Percentiles rank a stretch among this genome's conserved stretches.
Evolutionary conservation across 2,797 vertebrate species (phyloP).

Genomic region (Falco novaeseelandiae): DNA sequence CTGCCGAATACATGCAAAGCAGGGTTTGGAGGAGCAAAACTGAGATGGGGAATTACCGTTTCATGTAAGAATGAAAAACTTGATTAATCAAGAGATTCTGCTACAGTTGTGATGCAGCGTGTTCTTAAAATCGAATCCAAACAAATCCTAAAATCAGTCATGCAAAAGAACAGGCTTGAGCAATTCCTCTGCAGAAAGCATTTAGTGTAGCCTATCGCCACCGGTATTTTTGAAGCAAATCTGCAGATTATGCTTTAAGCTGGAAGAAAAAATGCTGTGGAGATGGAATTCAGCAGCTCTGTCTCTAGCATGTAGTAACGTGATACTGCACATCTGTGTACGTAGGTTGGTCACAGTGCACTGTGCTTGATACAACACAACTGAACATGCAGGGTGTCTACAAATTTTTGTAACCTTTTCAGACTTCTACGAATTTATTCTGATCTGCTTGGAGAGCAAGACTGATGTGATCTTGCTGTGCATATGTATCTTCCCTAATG

Average conservation of each 20-base stretch:
- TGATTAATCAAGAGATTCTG: conserved; percentile 31
- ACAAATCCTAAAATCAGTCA: not conserved
- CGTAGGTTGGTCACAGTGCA: not conserved
- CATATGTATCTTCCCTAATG: not conserved
- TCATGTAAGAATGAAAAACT: not conserved
- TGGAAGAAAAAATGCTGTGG: conserved; percentile 15
- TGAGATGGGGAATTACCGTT: conserved; percentile 41
- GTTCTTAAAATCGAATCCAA: not conserved
- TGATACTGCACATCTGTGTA: not conserved
- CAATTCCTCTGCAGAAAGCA: not conserved
- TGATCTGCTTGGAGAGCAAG: not conserved
- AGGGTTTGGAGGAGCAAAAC: conserved; percentile 19
- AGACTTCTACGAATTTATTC: not conserved
- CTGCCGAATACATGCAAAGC: not conserved
- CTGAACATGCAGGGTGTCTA: not conserved
- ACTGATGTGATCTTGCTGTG: not conserved
- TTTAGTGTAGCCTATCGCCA: not conserved
- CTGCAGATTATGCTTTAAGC: conserved; percentile 6
- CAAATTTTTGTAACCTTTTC: not conserved
- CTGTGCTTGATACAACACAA: not conserved
- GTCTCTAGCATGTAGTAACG: not conserved
- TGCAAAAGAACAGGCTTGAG: not conserved
- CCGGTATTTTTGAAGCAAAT: not conserved
- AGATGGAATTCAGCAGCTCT: not conserved
- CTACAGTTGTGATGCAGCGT: rapidly evolving